Base-by-base conservation (phyloP, 2,888 invertebrate genomes). In the Mylabris sibirica region DNA sequence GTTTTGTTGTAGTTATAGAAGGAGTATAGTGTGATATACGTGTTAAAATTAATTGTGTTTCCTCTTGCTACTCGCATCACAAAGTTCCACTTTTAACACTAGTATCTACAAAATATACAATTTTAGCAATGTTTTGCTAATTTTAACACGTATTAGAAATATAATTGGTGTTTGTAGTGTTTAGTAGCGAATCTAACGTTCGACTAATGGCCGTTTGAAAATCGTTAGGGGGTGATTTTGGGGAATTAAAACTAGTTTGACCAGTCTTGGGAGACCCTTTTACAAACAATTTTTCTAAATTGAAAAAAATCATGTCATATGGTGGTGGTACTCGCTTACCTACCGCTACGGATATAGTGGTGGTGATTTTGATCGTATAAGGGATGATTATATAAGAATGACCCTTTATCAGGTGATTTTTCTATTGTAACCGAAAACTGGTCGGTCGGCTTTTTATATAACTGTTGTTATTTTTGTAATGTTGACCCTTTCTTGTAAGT, bases 241-340 rank as follows among this genome's bases (percentile, higher is more conserved):
- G 77, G 77, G 77, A 76, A 76, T 20, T 78, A n/a, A 82, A 83
- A 84, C 84, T 77, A 75, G 84, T 84, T 84, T 84, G 84, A 84
- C 84, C 84, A 84, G 84, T 84, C 80, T 72, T 65, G 60, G 67
- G 30, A 17, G 34, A 60, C 60, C 62, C 26, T 59, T 49, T 6
- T 44, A 4, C 41, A 17, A 44, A 44, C 41, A 44, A 44, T 38
- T 38, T 44, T 44, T 17, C n/a, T 44, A n/a, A 20, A 20, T 49
- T 20, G 2, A 49, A 49, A 49, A 17, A 17, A 17, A 8, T 20
- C 2, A 4, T 17, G 17, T 44, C 49, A 49, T 49, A 49, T 20
- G 20, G 49, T 49, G 49, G 53, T 12, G 8, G 53, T 53, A 2
- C 41, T 44, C 17, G 5, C 17, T 41, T 41, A 41, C 41, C 12